These are phyloP conservation scores for Philopedon plagiatum DNA, from an alignment of 2,888 invertebrate species.

Conservation along the genomic window DNA sequence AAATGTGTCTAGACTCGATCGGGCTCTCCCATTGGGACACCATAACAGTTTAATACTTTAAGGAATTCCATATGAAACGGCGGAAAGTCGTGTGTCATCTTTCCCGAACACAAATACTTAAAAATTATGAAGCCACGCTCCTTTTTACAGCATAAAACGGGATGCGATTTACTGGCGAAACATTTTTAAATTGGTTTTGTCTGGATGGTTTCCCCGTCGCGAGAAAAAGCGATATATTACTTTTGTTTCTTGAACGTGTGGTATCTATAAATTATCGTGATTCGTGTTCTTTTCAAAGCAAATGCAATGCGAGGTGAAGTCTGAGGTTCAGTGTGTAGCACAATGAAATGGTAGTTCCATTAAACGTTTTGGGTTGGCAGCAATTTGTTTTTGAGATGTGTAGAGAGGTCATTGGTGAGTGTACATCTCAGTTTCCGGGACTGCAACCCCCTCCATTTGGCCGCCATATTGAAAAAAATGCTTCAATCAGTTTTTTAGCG, in stretches of 20 bases:
- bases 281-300: not conserved
- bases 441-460: too few relatives aligned
- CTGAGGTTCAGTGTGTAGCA: too few relatives aligned
- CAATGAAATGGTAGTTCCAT: too few relatives aligned
- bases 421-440: too few relatives aligned
- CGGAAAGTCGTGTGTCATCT: constrained; percentile 23
- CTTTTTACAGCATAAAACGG: not conserved
- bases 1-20: constrained; percentile 14
- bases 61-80: constrained; percentile 19
- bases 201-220: not conserved
- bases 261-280: not conserved
- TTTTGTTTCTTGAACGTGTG: not conserved
- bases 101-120: constrained; percentile 13
- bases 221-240: not conserved
- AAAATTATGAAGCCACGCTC: constrained; percentile 4
- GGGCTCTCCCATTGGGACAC: constrained; percentile 1
- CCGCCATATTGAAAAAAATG: too few relatives aligned
- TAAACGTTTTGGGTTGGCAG: too few relatives aligned
- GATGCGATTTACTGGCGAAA: not conserved
- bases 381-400: too few relatives aligned
- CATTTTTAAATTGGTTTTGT: constrained; percentile 3
- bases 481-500: too few relatives aligned
- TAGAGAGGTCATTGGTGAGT: too few relatives aligned
- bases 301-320: too few relatives aligned
- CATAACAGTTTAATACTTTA: constrained; percentile 15